Evolutionary conservation across 2,888 invertebrate species (phyloP).

Genomic region (Tortricodes alternella): DNA sequence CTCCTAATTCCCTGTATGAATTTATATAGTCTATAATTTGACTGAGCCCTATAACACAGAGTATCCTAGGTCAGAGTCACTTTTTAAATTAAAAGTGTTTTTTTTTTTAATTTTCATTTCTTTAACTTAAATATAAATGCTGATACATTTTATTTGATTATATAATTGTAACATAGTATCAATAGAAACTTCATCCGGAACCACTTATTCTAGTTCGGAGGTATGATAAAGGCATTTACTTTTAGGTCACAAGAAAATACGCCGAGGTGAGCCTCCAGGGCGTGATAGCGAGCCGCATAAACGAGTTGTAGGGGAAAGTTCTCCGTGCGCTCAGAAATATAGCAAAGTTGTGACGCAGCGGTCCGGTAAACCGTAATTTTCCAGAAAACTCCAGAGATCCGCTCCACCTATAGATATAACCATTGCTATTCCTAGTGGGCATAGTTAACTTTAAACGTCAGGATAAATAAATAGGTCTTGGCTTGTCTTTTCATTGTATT

Average conservation of each 20-base stretch:
- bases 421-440: not conserved
- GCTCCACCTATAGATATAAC: slow-evolving; percentile 6
- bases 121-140: no score
- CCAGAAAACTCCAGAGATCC: slow-evolving; percentile 39
- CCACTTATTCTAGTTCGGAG: not conserved
- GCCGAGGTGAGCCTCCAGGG: slow-evolving; percentile 61
- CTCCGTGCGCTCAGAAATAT: slow-evolving; percentile 55
- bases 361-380: slow-evolving; percentile 48
- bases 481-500: no score
- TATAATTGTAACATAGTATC: no score
- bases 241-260: slow-evolving; percentile 48
- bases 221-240: slow-evolving; percentile 29
- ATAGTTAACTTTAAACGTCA: no score
- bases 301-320: slow-evolving; percentile 64
- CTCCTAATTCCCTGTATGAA: no score
- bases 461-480: no score
- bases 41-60: no score
- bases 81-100: no score
- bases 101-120: no score
- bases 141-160: no score
- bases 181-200: not conserved
- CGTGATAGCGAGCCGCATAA: slow-evolving; percentile 58
- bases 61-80: no score
- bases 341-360: slow-evolving; percentile 41
- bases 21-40: no score